phyloP scores from a whole-genome alignment of 2,888 invertebrate species.

The Allolobophora icterica region DNA sequence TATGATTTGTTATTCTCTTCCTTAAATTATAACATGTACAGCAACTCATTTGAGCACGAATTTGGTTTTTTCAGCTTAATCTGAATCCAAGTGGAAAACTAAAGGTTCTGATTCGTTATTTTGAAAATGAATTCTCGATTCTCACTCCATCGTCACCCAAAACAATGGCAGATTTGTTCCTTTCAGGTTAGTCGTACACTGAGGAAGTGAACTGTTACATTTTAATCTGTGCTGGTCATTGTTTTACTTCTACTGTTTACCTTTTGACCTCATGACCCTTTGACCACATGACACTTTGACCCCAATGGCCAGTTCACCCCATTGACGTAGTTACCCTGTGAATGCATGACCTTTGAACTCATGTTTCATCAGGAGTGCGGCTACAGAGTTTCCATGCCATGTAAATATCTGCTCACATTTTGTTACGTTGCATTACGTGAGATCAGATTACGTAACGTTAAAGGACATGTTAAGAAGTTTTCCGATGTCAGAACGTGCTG shows the following conservation, averaged over 20 bases:
- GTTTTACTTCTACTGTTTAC: too few species aligned
- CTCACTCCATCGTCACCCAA: neutral
- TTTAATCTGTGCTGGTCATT: neutral
- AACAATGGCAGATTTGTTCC: neutral
- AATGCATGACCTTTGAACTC: too few species aligned
- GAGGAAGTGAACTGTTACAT: neutral
- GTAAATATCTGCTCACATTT: neutral
- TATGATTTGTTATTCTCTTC: neutral
- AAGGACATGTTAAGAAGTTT: neutral
- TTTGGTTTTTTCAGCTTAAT: neutral
- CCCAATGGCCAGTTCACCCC: too few species aligned
- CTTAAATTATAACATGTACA: neutral
- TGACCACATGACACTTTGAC: too few species aligned
- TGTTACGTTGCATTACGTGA: neutral
- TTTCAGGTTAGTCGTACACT: conserved; percentile 4
- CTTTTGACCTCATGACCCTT: too few species aligned
- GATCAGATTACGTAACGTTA: neutral
- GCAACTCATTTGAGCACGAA: neutral
- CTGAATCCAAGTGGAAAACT: conserved; percentile 66
- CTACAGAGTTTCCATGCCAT: neutral
- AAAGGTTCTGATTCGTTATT: conserved; percentile 67
- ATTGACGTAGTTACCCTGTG: too few species aligned
- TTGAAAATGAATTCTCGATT: conserved; percentile 51
- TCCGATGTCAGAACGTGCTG: neutral
- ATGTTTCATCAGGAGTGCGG: neutral